A percentile compares a stretch with the other conserved stretches of the same genome.
Evolutionary conservation across 2,113 vertebrate species (phyloP).

Genomic region (Ophiodon elongatus): DNA sequence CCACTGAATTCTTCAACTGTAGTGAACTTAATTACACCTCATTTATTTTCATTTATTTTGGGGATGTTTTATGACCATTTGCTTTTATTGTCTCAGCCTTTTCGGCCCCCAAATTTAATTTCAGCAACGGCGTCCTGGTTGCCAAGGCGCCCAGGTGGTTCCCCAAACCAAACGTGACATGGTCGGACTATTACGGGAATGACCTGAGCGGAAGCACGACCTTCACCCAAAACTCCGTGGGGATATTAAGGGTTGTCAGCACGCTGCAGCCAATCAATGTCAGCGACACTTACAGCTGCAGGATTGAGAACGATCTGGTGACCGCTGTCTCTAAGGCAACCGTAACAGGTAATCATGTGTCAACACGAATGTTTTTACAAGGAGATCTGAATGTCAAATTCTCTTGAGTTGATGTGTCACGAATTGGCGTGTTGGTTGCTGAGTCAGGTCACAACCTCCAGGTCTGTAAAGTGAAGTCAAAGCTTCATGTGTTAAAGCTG

Average conservation of each 20-base stretch:
- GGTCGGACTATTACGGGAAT: slow-evolving; percentile 13
- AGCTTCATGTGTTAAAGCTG: too few species aligned
- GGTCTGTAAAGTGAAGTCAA: too few species aligned
- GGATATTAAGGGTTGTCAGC: slow-evolving; percentile 45
- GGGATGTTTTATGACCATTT: not conserved
- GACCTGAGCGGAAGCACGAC: slow-evolving; percentile 19
- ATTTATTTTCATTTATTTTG: not conserved
- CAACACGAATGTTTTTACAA: not conserved
- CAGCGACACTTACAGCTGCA: slow-evolving; percentile 47
- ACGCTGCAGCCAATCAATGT: not conserved
- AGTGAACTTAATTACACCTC: not conserved
- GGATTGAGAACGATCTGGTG: slow-evolving; percentile 58
- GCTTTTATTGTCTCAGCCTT: slow-evolving; percentile 53
- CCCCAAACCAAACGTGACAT: slow-evolving; percentile 56
- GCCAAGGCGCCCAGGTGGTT: slow-evolving; percentile 59
- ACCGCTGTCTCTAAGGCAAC: slow-evolving; percentile 10
- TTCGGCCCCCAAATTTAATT: slow-evolving; percentile 47
- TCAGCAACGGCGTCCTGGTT: not conserved
- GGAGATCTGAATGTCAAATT: not conserved
- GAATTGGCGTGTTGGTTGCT: too few species aligned
- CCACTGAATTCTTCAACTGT: not conserved
- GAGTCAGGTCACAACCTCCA: too few species aligned
- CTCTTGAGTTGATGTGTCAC: too few species aligned
- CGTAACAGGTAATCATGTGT: slow-evolving; percentile 45
- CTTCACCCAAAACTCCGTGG: not conserved